These are phyloP conservation scores for Oncorhynchus gorbuscha DNA, from an alignment of 2,113 vertebrate species.

Conservation along the genomic window DNA sequence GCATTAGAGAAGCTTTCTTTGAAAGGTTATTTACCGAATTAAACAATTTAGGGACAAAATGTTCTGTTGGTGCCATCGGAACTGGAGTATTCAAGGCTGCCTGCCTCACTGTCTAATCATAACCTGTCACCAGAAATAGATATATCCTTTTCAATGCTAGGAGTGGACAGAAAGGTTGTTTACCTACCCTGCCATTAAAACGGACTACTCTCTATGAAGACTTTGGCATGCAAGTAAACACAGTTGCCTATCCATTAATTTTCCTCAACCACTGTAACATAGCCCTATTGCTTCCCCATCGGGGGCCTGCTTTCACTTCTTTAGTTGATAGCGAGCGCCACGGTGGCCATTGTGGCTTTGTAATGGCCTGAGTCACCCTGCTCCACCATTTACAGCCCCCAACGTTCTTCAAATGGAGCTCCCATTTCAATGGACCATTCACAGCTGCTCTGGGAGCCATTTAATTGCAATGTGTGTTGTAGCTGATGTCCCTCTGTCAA, in stretches of 20 bases:
- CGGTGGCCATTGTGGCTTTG: not conserved
- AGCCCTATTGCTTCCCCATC: too few species aligned
- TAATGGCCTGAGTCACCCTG: too few species aligned
- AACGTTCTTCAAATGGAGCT: not conserved
- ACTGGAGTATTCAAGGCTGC: not conserved
- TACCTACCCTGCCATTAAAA: not conserved
- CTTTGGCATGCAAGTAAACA: constrained; percentile 1
- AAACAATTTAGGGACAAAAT: not conserved
- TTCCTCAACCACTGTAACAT: not conserved
- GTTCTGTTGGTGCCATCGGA: not conserved
- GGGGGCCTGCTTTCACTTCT: not conserved
- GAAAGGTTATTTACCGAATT: not conserved
- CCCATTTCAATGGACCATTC: not conserved
- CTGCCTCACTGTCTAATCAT: not conserved
- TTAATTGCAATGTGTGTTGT: constrained; percentile 29
- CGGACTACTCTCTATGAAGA: not conserved
- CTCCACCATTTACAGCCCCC: not conserved
- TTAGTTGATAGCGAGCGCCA: not conserved
- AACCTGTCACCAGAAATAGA: not conserved
- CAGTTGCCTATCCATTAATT: constrained; percentile 12
- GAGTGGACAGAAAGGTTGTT: constrained; percentile 1
- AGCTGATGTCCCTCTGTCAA: constrained; percentile 32
- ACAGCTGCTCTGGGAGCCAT: constrained; percentile 19
- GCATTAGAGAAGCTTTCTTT: not conserved
- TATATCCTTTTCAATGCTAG: not conserved